Evolutionary conservation across 2,888 invertebrate genomes (phyloP).

Genomic region (Metalampra italica): DNA sequence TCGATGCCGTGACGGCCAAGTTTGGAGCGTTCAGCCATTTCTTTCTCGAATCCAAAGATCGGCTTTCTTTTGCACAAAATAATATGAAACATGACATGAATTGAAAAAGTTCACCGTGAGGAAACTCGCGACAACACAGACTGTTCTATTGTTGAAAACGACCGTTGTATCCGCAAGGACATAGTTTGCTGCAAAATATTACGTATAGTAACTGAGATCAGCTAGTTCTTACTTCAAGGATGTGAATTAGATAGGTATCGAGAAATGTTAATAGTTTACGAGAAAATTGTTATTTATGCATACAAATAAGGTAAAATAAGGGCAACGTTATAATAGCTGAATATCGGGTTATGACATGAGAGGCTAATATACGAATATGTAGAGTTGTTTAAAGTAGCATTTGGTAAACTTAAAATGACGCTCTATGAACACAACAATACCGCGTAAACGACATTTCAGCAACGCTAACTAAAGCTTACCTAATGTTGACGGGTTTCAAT

Average conservation of each 20-base stretch:
- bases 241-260: not conserved
- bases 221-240: not conserved
- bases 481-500: not conserved
- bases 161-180: not conserved
- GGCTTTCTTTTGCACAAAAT: slow-evolving; percentile 50
- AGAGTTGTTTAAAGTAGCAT: too few relatives aligned
- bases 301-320: too few relatives aligned
- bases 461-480: not conserved
- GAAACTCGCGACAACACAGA: slow-evolving; percentile 37
- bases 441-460: too few relatives aligned
- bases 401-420: too few relatives aligned
- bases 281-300: too few relatives aligned
- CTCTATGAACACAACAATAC: too few relatives aligned
- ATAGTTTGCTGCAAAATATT: not conserved
- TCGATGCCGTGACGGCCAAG: slow-evolving; percentile 37
- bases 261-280: too few relatives aligned
- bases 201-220: not conserved
- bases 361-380: too few relatives aligned
- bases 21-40: slow-evolving; percentile 43
- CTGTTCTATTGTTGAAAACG: slow-evolving; percentile 34
- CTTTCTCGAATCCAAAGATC: slow-evolving; percentile 51
- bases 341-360: too few relatives aligned
- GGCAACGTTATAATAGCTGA: too few relatives aligned
- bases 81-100: slow-evolving; percentile 59
- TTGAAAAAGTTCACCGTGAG: slow-evolving; percentile 54